Evolutionary conservation across 2,888 invertebrate species (phyloP), one percentile per base, ranked within the genome.

Genomic region (Noctua fimbriata): DNA sequence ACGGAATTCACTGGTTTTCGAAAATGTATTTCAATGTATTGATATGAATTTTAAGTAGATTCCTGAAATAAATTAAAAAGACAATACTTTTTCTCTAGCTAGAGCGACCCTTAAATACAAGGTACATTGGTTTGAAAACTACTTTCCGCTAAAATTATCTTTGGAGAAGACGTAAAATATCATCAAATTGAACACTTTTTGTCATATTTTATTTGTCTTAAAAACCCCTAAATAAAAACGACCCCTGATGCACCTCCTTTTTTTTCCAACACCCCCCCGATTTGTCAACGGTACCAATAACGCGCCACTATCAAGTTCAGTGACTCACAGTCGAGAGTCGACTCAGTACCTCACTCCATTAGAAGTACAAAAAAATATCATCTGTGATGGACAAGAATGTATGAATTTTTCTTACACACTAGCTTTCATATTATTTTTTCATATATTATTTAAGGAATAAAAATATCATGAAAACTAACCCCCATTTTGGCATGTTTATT

Each of bases 311-410:
- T 87, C 84, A 89, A 89, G 90, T 89, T 89, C 89, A 89, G 72
- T 87, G 89, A 89, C 90, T 89, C 89, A 87, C 32, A 84, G 63
- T 24, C 55, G 55, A 55, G 69, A 69, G 85, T 89, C 87, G 90
- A 90, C 73, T 87, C 85, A 88, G 86, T 78, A 24, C 55, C 24
- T 9, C 28, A 55, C 24, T 3, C 24, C 24, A 24, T 24, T 5
- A 28, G 14, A 28, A 60, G 16, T 60, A 60, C n/a, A 28, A 7
- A 60, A 28, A 28, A n/a, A 14, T 28, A 7, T 60, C 6, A 16
- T 28, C 6, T 28, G 6, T 60, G 28, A 5, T 60, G 6, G 9
- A 14, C n/a, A 28, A n/a, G 14, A 60, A n/a, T n/a, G n/a, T 58
- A n/a, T n/a, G 6, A 3, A 49, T 58, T 58, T 58, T 58, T 28